Evolutionary conservation across 2,113 vertebrate species (phyloP), one percentile per base, ranked within the genome.

Genomic region (Ascaphus truei): DNA sequence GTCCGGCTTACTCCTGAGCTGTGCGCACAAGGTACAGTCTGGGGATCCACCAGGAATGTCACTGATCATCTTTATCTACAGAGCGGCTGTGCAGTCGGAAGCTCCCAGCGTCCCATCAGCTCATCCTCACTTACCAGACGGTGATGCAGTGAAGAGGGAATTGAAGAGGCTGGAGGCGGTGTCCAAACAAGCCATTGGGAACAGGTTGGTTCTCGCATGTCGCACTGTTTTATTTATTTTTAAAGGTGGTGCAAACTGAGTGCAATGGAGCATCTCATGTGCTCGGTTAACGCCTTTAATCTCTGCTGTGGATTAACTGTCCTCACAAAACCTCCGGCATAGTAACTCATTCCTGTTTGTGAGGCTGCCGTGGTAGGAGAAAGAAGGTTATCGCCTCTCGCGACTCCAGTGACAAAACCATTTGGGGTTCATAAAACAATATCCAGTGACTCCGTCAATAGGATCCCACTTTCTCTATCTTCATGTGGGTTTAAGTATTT

Each of bases 121-220:
- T 82, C 83, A 69, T 67, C 79, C 77, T 41, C 75, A 79, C 75
- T 78, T 80, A 27, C 76, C 90, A 5, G 85, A 92, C 84, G 76
- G 84, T 69, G 81, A 83, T 75, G 76, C 76, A 67, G 67, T 94
- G 77, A 94, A 84, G 78, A 91, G 85, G 81, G 91, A 93, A 83
- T 83, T 92, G 74, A 90, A 92, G 80, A 93, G 89, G 85, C 83
- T 93, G 73, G 93, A 96, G 80, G 77, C 85, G 4, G 75, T 90
- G 51, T 90, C 91, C 74, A 93, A 84, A 79, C 88, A 94, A 77
- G 86, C 85, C 65, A 86, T 57, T 79, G 50, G 83, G 61, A 92
- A 89, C 81, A 84, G 84, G 83, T 86, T 79, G 76, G 81, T 76
- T 72, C 56, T 1, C 68, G 50, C 73, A 1, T 1, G 6, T 1